Conservation (phyloP, 2,797 vertebrate genomes). For the Champsocephalus gunnari region DNA sequence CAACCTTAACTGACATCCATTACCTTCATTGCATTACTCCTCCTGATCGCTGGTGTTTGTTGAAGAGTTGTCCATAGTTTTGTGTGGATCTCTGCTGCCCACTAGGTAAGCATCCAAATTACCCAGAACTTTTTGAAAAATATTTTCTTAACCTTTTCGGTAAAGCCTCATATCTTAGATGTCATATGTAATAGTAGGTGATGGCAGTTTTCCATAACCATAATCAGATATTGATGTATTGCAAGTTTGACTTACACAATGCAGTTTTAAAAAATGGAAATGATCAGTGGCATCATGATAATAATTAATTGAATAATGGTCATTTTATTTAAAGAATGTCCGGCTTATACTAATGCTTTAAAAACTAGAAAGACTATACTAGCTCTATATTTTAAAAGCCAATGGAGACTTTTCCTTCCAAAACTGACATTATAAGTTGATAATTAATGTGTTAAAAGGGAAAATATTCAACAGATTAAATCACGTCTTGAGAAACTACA, state of each 20-base stretch:
- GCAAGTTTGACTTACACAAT: no score
- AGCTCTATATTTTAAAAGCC: constrained; percentile 1
- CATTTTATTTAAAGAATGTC: background rate
- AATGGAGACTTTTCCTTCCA: background rate
- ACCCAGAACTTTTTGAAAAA: constrained; percentile 29
- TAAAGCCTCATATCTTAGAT: no score
- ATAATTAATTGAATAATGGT: background rate
- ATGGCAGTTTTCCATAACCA: no score
- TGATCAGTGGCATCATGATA: background rate
- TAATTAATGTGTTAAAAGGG: constrained; percentile 8
- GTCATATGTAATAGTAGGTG: no score
- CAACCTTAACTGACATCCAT: constrained; percentile 70
- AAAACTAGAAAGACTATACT: background rate
- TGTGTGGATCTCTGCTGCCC: constrained; percentile 32
- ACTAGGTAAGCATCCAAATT: constrained; percentile 38
- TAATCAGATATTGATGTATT: no score
- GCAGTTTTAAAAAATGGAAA: no score
- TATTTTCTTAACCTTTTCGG: background rate
- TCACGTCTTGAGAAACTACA: constrained; percentile 8
- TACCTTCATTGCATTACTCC: constrained; percentile 56
- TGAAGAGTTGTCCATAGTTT: constrained; percentile 17
- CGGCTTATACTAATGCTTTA: background rate
- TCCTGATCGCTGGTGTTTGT: constrained; percentile 60
- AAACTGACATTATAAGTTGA: background rate
- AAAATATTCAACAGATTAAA: constrained; percentile 23